Base-by-base conservation (phyloP, 2,113 vertebrate genomes). In the Pogonocichla stellata region DNA sequence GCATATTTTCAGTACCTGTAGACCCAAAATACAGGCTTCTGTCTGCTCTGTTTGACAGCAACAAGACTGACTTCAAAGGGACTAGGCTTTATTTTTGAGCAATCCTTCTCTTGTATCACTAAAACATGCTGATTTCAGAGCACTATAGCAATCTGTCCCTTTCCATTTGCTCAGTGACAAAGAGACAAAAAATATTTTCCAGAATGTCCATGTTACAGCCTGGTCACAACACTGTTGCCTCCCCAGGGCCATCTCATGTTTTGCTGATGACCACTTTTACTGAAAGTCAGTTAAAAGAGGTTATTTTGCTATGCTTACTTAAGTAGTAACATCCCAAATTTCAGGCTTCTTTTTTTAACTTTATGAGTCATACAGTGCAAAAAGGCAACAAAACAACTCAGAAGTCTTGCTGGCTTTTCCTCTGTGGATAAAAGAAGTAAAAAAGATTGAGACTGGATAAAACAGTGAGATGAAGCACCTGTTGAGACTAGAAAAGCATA, bases 271-370 rank as follows among this genome's bases (percentile, higher is more conserved):
- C 43, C 40, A 50, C 42, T 88, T 89, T 34, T 38, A 75, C 62
- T 47, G 28, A 43, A 47, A 90, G 54, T n/a, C n/a, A 42, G 38
- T 66, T 90, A 20, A 43, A 82, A 87, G 61, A 80, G 31, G 45
- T 62, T 73, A 29, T 58, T 92, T 88, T 95, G 40, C 60, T 62
- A 64, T 60, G 86, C 69, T 90, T 66, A 54, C 38, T 90, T 71
- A 91, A 80, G 51, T 9, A n/a, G 51, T 67, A 89, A 64, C 19
- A 31, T 83, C 38, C 64, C 53, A 84, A 70, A 90, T 83, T 94
- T 92, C 79, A 94, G 60, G 60, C 22, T 92, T 84, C 58, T 79
- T 86, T 95, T 97, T 96, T 94, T 74, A 69, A 48, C 67, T 85
- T 65, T 47, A 64, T 86, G 93, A 97, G 75, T 95, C 93, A 97